Evolutionary conservation across 2,797 vertebrate species (phyloP), one percentile per base, ranked within the genome.

Genomic region (Hydrolagus colliei): DNA sequence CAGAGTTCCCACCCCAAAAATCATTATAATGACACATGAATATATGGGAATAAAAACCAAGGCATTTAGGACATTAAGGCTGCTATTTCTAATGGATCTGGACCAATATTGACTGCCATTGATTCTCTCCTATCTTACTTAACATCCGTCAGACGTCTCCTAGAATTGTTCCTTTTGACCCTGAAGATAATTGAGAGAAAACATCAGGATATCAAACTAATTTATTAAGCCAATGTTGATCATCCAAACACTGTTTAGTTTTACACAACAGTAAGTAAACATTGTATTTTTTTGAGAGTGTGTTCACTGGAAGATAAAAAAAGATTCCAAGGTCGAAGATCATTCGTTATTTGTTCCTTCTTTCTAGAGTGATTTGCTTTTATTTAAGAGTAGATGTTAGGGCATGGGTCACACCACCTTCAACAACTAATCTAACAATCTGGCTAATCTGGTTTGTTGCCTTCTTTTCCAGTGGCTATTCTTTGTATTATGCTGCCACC

Each of bases 401-500:
- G 22, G n/a, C 18, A 59, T n/a, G 4, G 4, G 22, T 12, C 61
- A 1, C 75, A 62, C 59, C 27, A 14, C 8, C 22, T 79, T 79
- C 22, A 32, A 1, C 77, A 27, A 12, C 13, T 79, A 16, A 27
- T 27, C 61, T 79, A 63, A 63, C 2, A 79, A 77, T 27, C 3
- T 27, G 20, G 8, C 13, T 1, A 22, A 13, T 63, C 20, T 63
- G 76, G 76, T 63, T 22, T 63, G 9, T 27, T 79, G 6, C 41
- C n/a, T 20, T 6, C 20, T 16, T 61, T 16, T 20, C 16, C 61
- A 22, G 12, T 79, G 13, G 62, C n/a, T 82, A 16, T 41, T 84
- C 41, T 18, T 52, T 20, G 79, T 84, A n/a, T 63, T 2, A 35
- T 13, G 68, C 65, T 84, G 79, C 65, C 79, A 84, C 52, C 79